Percentiles rank a stretch among this genome's conserved stretches.
These are phyloP conservation scores for Ictalurus furcatus DNA, from an alignment of 2,113 vertebrate genomes.

Conservation along the genomic window DNA sequence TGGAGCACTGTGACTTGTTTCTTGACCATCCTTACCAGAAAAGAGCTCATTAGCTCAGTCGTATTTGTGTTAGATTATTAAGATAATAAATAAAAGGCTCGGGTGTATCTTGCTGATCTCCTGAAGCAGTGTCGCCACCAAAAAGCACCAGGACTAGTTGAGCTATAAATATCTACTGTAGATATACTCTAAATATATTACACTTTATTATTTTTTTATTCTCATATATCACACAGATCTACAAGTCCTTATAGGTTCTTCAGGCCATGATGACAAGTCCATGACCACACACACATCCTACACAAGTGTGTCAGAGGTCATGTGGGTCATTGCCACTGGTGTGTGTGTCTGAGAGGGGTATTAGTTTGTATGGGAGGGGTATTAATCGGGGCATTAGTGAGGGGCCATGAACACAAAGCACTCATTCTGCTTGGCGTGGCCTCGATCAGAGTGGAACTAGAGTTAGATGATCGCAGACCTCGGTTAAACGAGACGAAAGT, in stretches of 20 bases:
- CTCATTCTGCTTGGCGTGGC: neutral
- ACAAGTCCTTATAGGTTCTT: neutral
- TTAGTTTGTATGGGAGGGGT: neutral
- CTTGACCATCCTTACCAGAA: neutral
- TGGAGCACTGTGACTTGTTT: neutral
- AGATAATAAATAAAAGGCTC: neutral
- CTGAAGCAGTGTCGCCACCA: neutral
- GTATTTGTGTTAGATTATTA: neutral
- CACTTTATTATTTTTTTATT: neutral
- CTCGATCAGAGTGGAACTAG: neutral
- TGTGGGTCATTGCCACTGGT: neutral
- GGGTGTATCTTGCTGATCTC: neutral
- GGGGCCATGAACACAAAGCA: slow-evolving; percentile 2
- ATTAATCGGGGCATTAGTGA: slow-evolving; percentile 8
- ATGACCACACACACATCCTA: neutral
- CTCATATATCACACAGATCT: neutral
- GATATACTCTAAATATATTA: neutral
- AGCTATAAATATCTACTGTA: neutral
- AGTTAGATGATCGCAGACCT: neutral
- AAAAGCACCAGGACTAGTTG: neutral
- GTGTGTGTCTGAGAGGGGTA: neutral
- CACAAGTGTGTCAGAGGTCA: neutral
- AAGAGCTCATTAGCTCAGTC: neutral
- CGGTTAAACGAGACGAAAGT: neutral
- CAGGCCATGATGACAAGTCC: neutral